Evolutionary conservation across 2,113 vertebrate genomes (phyloP).

Genomic region (Pipra filicauda): DNA sequence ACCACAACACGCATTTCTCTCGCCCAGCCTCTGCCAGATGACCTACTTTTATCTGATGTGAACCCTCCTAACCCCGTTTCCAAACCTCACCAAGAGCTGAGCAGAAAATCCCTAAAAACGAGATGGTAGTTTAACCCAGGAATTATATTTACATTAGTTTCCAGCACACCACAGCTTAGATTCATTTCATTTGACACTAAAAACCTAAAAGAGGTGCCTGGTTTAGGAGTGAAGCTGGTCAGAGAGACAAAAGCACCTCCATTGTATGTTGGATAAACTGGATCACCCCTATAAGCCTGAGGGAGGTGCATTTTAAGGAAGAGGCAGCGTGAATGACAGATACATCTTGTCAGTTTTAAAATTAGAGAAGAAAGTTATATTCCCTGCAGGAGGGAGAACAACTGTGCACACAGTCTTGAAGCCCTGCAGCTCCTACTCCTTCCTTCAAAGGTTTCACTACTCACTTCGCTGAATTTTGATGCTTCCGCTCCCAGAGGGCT

Average conservation of each 20-base stretch:
- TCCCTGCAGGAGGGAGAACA: neutral
- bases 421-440: neutral
- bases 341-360: neutral
- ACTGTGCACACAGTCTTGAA: neutral
- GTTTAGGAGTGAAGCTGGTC: neutral
- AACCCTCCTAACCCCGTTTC: neutral
- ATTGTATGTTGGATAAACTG: fast-evolving
- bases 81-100: neutral
- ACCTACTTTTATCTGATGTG: neutral
- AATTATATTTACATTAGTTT: neutral
- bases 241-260: neutral
- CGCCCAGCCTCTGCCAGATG: neutral
- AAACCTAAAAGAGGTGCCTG: neutral
- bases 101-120: neutral
- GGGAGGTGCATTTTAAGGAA: neutral
- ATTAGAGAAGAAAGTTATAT: neutral
- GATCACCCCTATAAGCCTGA: neutral
- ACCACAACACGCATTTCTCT: neutral
- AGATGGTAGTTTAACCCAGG: neutral
- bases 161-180: neutral
- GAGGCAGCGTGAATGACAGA: neutral
- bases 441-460: neutral
- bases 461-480: neutral
- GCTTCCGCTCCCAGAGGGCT: constrained; percentile 8
- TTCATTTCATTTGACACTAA: neutral